Percentiles rank a stretch among this genome's conserved stretches.
phyloP scores from a whole-genome alignment of 2,888 invertebrate genomes.

The Drosophila nigricruria region DNA sequence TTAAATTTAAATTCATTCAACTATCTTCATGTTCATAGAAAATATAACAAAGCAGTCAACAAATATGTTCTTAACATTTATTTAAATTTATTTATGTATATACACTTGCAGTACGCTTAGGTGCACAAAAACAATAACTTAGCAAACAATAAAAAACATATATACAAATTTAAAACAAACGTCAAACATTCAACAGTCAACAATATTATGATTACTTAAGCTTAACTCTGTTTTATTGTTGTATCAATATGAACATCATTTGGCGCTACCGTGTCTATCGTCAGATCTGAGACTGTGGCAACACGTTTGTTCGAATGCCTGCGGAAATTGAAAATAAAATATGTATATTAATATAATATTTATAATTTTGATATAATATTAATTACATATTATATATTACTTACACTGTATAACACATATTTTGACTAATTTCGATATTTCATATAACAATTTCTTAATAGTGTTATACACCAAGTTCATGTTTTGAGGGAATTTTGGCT shows the following conservation, averaged over 20 bases:
- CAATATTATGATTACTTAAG: background rate
- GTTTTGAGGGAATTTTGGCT: background rate
- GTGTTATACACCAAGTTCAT: background rate
- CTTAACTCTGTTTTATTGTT: conserved; percentile 25
- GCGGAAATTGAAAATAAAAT: conserved; percentile 26
- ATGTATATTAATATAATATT: background rate
- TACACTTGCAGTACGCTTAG: conserved; percentile 8
- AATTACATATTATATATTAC: background rate
- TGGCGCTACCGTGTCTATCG: conserved; percentile 58
- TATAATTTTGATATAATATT: background rate
- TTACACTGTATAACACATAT: background rate
- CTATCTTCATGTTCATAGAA: background rate
- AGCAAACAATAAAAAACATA: background rate
- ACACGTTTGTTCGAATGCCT: conserved; percentile 67
- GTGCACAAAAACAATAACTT: conserved; percentile 1
- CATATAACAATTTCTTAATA: background rate
- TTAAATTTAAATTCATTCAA: background rate
- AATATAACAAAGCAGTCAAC: too few relatives aligned
- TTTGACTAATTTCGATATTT: background rate
- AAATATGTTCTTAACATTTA: background rate
- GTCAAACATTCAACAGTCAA: conserved; percentile 11
- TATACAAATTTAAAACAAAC: conserved; percentile 5
- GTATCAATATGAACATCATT: conserved; percentile 26
- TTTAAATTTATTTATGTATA: background rate
- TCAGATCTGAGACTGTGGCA: conserved; percentile 73